Conservation (phyloP, 2,113 vertebrate genomes). For the Notothenia coriiceps region DNA sequence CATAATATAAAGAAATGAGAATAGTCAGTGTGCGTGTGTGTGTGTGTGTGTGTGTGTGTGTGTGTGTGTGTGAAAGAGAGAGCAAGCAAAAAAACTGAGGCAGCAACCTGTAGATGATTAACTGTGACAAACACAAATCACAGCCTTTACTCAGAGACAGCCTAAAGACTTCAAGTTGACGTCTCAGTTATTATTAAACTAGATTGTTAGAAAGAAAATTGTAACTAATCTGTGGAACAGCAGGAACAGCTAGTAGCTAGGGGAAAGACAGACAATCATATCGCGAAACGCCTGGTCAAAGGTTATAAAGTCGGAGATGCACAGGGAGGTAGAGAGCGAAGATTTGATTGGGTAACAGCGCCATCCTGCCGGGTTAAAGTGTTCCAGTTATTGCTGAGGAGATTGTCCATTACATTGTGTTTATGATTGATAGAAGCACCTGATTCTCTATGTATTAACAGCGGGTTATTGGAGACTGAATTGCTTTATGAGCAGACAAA, state of each 20-base stretch:
- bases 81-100: slow-evolving; percentile 17
- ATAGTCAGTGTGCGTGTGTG: slow-evolving; percentile 1
- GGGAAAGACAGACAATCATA: slow-evolving; percentile 11
- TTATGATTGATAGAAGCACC: slow-evolving; percentile 78
- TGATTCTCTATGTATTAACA: slow-evolving; percentile 74
- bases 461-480: slow-evolving; percentile 29
- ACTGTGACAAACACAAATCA: slow-evolving; percentile 71
- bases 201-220: neutral
- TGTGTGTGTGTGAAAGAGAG: neutral
- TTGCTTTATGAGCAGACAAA: slow-evolving; percentile 61
- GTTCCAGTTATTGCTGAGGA: slow-evolving; percentile 33
- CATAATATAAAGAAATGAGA: too few relatives aligned
- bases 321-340: slow-evolving; percentile 35
- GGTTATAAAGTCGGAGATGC: slow-evolving; percentile 46
- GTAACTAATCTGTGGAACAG: neutral
- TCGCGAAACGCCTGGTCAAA: slow-evolving; percentile 57
- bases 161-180: slow-evolving; percentile 50
- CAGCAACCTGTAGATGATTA: slow-evolving; percentile 82
- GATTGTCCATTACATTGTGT: slow-evolving; percentile 60
- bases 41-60: neutral
- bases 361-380: slow-evolving; percentile 39
- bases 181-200: slow-evolving; percentile 1
- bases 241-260: neutral
- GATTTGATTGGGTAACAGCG: slow-evolving; percentile 39
- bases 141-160: slow-evolving; percentile 58